These are phyloP conservation scores for Nycticryphes semicollaris DNA, from an alignment of 2,113 vertebrate species.

Conservation along the genomic window DNA sequence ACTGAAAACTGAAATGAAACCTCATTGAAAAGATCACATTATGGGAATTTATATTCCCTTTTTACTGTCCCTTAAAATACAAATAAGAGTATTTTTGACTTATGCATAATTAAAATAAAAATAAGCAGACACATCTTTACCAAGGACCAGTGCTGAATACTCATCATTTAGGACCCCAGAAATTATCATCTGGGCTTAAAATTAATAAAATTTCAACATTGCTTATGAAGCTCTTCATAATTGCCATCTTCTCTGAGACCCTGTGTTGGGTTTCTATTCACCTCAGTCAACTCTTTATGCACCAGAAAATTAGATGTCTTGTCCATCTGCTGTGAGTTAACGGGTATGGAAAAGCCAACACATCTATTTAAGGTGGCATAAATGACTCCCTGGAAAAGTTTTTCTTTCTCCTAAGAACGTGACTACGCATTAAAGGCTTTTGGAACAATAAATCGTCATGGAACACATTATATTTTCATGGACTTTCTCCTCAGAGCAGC, in stretches of 20 bases:
- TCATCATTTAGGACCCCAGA: neutral
- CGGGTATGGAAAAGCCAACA: neutral
- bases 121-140: neutral
- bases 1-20: slow-evolving; percentile 24
- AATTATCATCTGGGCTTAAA: slow-evolving; percentile 6
- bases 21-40: slow-evolving; percentile 14
- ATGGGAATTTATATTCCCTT: slow-evolving; percentile 24
- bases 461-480: neutral
- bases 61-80: slow-evolving; percentile 20
- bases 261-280: neutral
- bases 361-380: slow-evolving; percentile 16
- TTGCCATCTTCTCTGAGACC: neutral
- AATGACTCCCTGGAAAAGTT: neutral
- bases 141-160: neutral
- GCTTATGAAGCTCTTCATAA: neutral
- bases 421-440: neutral
- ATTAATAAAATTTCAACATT: neutral
- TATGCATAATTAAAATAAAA: slow-evolving; percentile 16
- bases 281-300: neutral
- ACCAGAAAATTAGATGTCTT: slow-evolving; percentile 23
- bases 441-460: neutral
- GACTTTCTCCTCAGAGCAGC: neutral
- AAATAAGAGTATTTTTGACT: slow-evolving; percentile 25
- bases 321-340: slow-evolving; percentile 1
- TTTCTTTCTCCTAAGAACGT: neutral